Evolutionary conservation across 2,797 vertebrate species (phyloP), one percentile per base, ranked within the genome.

Genomic region (Micrastur ruficollis): DNA sequence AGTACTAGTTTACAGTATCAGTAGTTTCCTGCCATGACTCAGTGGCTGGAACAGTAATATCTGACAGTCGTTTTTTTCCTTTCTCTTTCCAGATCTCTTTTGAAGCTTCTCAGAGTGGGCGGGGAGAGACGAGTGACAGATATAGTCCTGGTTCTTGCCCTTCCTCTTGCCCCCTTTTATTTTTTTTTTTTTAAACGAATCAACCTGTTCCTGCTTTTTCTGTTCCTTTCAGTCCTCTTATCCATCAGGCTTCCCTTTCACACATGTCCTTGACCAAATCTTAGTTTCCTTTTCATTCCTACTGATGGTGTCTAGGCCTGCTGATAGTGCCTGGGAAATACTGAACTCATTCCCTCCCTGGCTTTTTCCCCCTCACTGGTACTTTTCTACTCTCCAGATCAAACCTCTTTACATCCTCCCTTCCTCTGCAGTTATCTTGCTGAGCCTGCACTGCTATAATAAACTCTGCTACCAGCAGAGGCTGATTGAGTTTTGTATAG

Each of bases 11-110:
- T 97, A 96, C 91, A 96, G 76, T 94, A 96, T 95, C 94, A 96
- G 86, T 96, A 95, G 95, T 96, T 97, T 97, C 94, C 93, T 97
- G 96, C 87, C 96, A 89, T 97, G 95, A 97, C 92, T 97, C 97
- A 97, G 93, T 96, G 93, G 80, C 85, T 96, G 90, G 96, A 97
- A 97, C 96, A 91, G 92, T 96, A 96, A 96, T 97, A 97, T 95
- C 95, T 95, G 89, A 92, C 90, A 92, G 86, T 85, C 8, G 5
- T 86, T 91, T 93, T 97, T 95, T 96, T 58, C 89, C 95, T 95
- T 56, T 94, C 71, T 95, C 65, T 95, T 94, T 97, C 83, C 94
- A 97, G 78, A 96, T 89, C 83, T 95, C 95, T 95, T 96, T 89
- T 97, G 95, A 96, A 94, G 89, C 81, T 55, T 91, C 70, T 92